Base-by-base conservation (phyloP, 2,888 invertebrate genomes). In the Meteorus cinctellus region DNA sequence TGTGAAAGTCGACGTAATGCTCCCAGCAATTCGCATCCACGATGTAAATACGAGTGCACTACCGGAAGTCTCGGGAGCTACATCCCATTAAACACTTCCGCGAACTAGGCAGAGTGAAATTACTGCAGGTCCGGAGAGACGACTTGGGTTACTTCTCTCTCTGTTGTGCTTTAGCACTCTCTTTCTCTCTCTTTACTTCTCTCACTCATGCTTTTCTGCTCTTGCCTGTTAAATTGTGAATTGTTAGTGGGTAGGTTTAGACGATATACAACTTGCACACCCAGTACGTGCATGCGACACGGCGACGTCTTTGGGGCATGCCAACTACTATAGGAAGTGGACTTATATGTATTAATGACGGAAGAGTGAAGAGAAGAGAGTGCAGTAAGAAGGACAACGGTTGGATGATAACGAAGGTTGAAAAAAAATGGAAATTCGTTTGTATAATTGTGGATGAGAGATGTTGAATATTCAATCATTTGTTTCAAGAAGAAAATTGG, bases 71-170 rank as follows among this genome's bases (percentile, higher is more conserved):
- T 72, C 60, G 62, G 72, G 41, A 75, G 78, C 68, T 76, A 80
- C 77, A 73, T 80, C 76, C 78, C 75, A 78, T 80, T 80, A 80
- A 81, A 79, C 72, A 77, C 76, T 80, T 81, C 78, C 77, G 76
- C 67, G 65, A 41, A 51, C 66, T 62, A 74, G 72, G 66, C 63
- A 70, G 68, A 74, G 78, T 76, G 77, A 78, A 82, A 80, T 81
- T 80, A 80, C 77, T 76, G 62, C 62, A 55, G 71, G 73, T 34
- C 48, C 70, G 14, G 51, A 51, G 59, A 74, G 76, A 76, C 70
- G 29, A 66, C 34, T 78, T 79, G 60, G 73, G 48, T 48, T 41
- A 80, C 80, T 79, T 81, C 72, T 72, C 74, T 19, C 19, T 55
- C 19, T 19, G 41, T 41, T 41, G n/a, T 24, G n/a, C n/a, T 24